Evolutionary conservation across 2,797 vertebrate genomes (phyloP).

Genomic region (Paramormyrops hopkinsi): DNA sequence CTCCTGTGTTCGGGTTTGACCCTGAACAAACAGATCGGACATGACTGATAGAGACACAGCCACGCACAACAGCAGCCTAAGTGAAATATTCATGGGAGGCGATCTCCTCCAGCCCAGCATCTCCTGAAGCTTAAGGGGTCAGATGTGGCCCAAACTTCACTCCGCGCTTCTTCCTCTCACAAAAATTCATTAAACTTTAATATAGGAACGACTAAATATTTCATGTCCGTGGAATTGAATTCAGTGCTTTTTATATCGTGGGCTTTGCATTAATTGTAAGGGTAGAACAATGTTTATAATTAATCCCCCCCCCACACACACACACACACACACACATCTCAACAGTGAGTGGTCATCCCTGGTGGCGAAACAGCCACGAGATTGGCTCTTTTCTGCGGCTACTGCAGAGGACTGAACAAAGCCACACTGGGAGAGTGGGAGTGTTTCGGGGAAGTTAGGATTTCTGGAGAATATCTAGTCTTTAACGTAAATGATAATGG

Average conservation of each 20-base stretch:
- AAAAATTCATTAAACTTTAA: conserved; percentile 44
- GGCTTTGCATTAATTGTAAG: conserved; percentile 34
- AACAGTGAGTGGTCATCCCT: conserved; percentile 24
- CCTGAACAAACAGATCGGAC: conserved; percentile 32
- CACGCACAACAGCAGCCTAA: conserved; percentile 20
- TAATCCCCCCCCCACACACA: conserved; percentile 14
- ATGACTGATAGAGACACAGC: conserved; percentile 12
- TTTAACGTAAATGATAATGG: not conserved
- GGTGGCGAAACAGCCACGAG: not conserved
- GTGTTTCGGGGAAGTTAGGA: not conserved
- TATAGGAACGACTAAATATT: conserved; percentile 36
- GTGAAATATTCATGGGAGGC: conserved; percentile 42
- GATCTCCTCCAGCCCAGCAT: conserved; percentile 11
- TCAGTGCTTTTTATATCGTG: conserved; percentile 32
- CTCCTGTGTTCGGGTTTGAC: conserved; percentile 35
- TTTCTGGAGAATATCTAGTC: not conserved
- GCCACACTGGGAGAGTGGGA: not conserved
- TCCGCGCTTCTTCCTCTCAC: conserved; percentile 25
- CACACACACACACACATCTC: conserved; percentile 28
- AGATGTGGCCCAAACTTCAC: conserved; percentile 35
- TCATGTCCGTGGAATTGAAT: conserved; percentile 28
- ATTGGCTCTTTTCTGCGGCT: not conserved
- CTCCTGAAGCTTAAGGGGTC: conserved; percentile 32
- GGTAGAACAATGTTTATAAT: conserved; percentile 17
- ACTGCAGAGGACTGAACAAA: conserved; percentile 24